Evolutionary conservation across 2,888 invertebrate species (phyloP).

Genomic region (Cheilosia pagana): DNA sequence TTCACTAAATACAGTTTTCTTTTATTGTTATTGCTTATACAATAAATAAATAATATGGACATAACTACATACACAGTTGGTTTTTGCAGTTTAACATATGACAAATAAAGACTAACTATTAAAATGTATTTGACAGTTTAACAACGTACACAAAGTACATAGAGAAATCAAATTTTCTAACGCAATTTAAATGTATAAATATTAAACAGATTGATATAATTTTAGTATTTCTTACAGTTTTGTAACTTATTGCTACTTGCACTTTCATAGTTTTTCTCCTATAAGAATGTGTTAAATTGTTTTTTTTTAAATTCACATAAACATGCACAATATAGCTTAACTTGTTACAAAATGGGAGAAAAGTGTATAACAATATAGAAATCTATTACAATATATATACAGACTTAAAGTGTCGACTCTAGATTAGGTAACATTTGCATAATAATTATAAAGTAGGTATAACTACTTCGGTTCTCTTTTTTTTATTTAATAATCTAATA

Average conservation of each 20-base stretch:
- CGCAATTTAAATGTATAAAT: slow-evolving; percentile 17
- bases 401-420: slow-evolving; percentile 48
- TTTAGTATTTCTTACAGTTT: slow-evolving; percentile 3
- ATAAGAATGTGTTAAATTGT: slow-evolving; percentile 14
- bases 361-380: slow-evolving; percentile 60
- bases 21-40: slow-evolving; percentile 64
- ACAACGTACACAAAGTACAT: slow-evolving; percentile 61
- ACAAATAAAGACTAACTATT: slow-evolving; percentile 35
- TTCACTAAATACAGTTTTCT: slow-evolving; percentile 58
- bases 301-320: slow-evolving; percentile 17
- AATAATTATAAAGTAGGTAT: slow-evolving; percentile 12
- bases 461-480: slow-evolving; percentile 10
- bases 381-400: slow-evolving; percentile 61
- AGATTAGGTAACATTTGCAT: slow-evolving; percentile 40
- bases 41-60: slow-evolving; percentile 55
- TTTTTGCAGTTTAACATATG: slow-evolving; percentile 23
- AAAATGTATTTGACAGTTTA: slow-evolving; percentile 54
- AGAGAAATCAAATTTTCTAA: slow-evolving; percentile 20
- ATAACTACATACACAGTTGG: slow-evolving; percentile 44
- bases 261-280: not conserved
- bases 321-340: slow-evolving; percentile 15
- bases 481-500: not conserved
- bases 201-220: slow-evolving; percentile 48
- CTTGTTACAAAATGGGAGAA: slow-evolving; percentile 49
- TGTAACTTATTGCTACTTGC: not conserved